Percentiles rank a stretch among this genome's conserved stretches.
These are phyloP conservation scores for Drosophila birchii DNA, from an alignment of 2,888 invertebrate species.

Conservation along the genomic window DNA sequence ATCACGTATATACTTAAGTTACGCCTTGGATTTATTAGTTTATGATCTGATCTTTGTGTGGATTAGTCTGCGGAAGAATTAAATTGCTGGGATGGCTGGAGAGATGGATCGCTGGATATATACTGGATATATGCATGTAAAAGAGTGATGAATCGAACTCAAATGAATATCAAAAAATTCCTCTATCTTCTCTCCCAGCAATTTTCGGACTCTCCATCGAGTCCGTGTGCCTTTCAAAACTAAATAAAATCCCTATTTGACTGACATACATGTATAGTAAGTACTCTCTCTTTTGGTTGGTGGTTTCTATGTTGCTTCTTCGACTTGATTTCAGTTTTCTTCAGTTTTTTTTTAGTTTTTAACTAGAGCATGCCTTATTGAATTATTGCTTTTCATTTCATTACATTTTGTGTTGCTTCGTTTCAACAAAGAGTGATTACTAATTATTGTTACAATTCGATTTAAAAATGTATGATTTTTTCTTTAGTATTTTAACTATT, in stretches of 20 bases:
- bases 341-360: conserved; percentile 64
- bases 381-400: conserved; percentile 80
- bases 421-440: conserved; percentile 53
- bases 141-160: conserved; percentile 31
- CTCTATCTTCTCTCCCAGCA: conserved; percentile 22
- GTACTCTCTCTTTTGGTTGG: conserved; percentile 43
- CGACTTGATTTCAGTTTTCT: conserved; percentile 49
- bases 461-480: conserved; percentile 59
- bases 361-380: conserved; percentile 74
- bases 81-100: conserved; percentile 47
- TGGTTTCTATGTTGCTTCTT: conserved; percentile 52
- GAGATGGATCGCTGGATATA: conserved; percentile 4
- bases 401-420: conserved; percentile 51
- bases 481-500: conserved; percentile 66
- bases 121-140: conserved; percentile 6
- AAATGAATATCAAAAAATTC: conserved; percentile 6
- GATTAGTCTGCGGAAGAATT: conserved; percentile 50
- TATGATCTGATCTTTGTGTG: conserved; percentile 42
- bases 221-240: conserved; percentile 25
- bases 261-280: conserved; percentile 38
- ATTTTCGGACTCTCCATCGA: conserved; percentile 14
- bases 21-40: conserved; percentile 75
- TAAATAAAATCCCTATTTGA: conserved; percentile 45
- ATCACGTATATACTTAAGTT: conserved; percentile 82
- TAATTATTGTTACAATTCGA: conserved; percentile 79